Evolutionary conservation across 2,797 vertebrate genomes (phyloP), one percentile per base, ranked within the genome.

Genomic region (Halcyon leucocephala): DNA sequence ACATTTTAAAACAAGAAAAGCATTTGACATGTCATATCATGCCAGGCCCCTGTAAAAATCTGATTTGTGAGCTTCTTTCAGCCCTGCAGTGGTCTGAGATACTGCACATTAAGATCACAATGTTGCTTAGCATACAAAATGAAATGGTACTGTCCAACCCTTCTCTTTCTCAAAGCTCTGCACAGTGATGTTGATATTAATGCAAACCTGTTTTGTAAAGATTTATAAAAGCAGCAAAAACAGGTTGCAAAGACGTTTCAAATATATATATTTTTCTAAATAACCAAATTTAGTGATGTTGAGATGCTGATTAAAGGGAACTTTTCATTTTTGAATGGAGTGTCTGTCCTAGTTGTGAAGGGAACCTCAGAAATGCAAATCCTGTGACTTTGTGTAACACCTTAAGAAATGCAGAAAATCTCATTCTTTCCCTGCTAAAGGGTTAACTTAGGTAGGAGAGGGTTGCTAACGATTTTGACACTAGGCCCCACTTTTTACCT

Each of bases 121-220:
- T 6, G 31, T 67, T 46, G 33, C 25, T 58, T 14, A 58, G 46
- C 28, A 70, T 6, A 65, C 19, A 65, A 64, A 72, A 69, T 21
- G 25, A 37, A 12, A 1, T n/a, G 13, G 16, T 58, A 7, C 31
- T 25, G 1, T 41, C 35, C 1, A 25, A 31, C 3, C 21, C 74
- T 55, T 49, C 64, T 61, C 46, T 33, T 49, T 49, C 64, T 51
- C 54, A 76, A 74, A 79, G n/a, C 22, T 52, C 12, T 41, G 4
- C 29, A 28, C 6, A n/a, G 7, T 14, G 16, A 46, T 31, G 25
- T n/a, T 71, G 35, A 26, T 37, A 51, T 15, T 70, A 55, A 73
- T 12, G 64, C 25, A 64, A 70, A 70, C 12, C 0, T 1, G 3
- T 44, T 87, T 80, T 60, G 39, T n/a, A 18, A 65, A 54, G 29